Evolutionary conservation across 1,140 invertebrate species (phyloP).

Genomic region (Muscidifurax raptorellus): DNA sequence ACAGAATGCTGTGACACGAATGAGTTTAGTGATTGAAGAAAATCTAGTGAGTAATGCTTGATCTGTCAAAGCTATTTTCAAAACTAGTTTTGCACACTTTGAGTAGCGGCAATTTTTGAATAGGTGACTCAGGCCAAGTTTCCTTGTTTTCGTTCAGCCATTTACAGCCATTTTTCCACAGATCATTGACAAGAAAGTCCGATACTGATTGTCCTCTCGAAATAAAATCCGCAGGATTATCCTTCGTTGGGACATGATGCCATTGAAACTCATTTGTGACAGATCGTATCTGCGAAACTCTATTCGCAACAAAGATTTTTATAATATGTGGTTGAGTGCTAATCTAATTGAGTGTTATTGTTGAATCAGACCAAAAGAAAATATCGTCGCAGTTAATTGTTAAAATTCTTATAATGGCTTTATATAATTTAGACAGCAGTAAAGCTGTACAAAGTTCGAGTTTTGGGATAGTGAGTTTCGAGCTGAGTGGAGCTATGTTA

Average conservation of each 20-base stretch:
- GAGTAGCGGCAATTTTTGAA: background rate
- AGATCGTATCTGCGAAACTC: background rate
- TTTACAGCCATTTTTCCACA: background rate
- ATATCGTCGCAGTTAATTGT: too few relatives aligned
- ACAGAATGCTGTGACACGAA: background rate
- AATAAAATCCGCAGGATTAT: conserved; percentile 8
- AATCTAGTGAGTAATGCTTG: background rate
- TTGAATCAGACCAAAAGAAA: background rate
- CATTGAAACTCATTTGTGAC: background rate
- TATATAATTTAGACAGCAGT: too few relatives aligned
- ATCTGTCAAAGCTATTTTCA: background rate
- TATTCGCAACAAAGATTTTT: background rate
- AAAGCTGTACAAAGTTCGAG: too few relatives aligned
- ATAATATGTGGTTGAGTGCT: background rate
- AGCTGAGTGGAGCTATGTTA: too few relatives aligned
- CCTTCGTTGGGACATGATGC: background rate
- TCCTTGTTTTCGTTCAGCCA: background rate
- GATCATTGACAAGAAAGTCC: background rate
- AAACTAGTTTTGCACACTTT: background rate
- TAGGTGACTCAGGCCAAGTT: too few relatives aligned
- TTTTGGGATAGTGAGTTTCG: too few relatives aligned
- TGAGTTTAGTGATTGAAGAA: background rate
- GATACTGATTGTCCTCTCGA: background rate
- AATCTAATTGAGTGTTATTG: background rate
- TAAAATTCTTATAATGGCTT: too few relatives aligned